Evolutionary conservation across 2,113 vertebrate genomes (phyloP), one percentile per base, ranked within the genome.

Genomic region (Nicator chloris): DNA sequence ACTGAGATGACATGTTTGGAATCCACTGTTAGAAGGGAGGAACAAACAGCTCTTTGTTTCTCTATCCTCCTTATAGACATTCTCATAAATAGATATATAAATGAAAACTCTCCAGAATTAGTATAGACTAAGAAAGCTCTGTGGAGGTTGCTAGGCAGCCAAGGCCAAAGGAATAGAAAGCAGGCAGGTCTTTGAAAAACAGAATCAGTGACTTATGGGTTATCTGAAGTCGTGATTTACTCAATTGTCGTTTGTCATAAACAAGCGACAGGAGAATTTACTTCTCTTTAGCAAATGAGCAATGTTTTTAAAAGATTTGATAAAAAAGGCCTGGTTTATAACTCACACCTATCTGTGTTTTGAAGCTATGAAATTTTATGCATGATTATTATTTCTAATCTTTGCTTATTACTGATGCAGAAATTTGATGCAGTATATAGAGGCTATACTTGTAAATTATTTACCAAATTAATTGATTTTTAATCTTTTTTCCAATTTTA

Each of bases 141-240:
- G 95, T 97, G 92, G 72, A 96, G 72, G 96, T 97, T 98, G 96
- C 97, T 97, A 98, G 87, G 97, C 97, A 98, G 97, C 95, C 22
- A 14, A 90, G 70, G 53, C 92, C 95, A 79, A 80, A 90, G 83
- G 88, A 96, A 94, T 39, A 96, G 59, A 97, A 94, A 92, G 60
- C 85, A 88, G 82, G 23, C 64, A 86, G 35, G 51, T 82, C 75
- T 95, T 79, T 93, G 91, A 95, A 96, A 91, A 97, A 89, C 85
- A 90, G 78, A 96, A 82, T 61, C 86, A 83, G 86, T 88, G 75
- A 86, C 87, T 97, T 92, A 24, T 30, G 82, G 60, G 72, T 96
- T 97, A 83, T 96, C 71, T 96, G 95, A 86, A 90, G n/a, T 45
- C 51, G 83, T 21, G 22, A 37, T 82, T 91, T 88, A 37, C 56